phyloP scores from a whole-genome alignment of 2,888 invertebrate species.

The Trypoxylon attenuatum region DNA sequence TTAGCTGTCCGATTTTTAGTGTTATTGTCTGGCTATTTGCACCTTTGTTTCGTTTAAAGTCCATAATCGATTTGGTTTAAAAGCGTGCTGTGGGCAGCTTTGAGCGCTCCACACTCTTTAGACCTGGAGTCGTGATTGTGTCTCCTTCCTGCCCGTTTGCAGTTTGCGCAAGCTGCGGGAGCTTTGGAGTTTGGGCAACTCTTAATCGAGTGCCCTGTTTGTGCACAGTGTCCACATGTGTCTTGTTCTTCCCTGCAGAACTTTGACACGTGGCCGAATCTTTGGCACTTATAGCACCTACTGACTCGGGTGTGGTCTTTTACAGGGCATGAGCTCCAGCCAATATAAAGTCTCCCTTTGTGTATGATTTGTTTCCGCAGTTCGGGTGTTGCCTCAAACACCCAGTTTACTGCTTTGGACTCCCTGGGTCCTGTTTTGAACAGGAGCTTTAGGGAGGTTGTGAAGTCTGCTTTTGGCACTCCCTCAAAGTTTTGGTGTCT shows the following conservation, averaged over 20 bases:
- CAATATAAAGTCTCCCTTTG: slow-evolving; percentile 6
- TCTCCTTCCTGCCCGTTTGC: no score
- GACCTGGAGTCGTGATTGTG: no score
- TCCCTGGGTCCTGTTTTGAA: slow-evolving; percentile 11
- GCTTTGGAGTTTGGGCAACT: not conserved
- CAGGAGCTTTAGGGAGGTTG: not conserved
- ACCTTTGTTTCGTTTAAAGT: no score
- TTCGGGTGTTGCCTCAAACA: not conserved
- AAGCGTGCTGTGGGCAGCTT: not conserved
- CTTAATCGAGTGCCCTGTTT: not conserved
- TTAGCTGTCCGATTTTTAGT: no score
- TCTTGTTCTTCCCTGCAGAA: no score
- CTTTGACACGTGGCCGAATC: no score
- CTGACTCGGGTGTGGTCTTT: slow-evolving; percentile 1
- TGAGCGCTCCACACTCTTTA: not conserved
- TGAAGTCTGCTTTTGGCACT: not conserved
- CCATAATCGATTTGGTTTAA: not conserved
- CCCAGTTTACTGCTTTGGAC: not conserved
- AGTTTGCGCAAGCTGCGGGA: no score
- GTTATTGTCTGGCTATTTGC: no score
- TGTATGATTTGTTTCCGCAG: not conserved
- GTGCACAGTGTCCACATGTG: no score
- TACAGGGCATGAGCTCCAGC: slow-evolving; percentile 3
- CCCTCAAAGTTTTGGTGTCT: not conserved
- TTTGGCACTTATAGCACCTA: slow-evolving; percentile 16